Conservation (phyloP, 2,888 invertebrate genomes). For the Girardia tigrina region DNA sequence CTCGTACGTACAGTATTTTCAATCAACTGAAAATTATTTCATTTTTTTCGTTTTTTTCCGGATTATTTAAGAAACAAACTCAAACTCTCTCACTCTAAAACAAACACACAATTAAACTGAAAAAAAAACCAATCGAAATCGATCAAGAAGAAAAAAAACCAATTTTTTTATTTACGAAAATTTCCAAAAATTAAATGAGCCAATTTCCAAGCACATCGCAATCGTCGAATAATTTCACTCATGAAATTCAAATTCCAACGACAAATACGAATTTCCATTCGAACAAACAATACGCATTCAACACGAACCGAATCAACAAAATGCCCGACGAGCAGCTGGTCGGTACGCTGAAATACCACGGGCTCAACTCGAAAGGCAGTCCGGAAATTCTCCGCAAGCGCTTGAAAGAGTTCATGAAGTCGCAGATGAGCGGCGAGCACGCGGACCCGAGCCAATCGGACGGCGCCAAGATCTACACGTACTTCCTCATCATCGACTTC, state of each 20-base stretch:
- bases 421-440: background rate
- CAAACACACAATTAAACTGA: too few relatives aligned
- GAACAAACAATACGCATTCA: background rate
- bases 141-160: too few relatives aligned
- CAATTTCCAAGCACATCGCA: slow-evolving; percentile 15
- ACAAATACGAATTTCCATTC: background rate
- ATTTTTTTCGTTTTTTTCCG: too few relatives aligned
- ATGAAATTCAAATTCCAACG: background rate
- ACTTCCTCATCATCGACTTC: slow-evolving; percentile 53
- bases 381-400: background rate
- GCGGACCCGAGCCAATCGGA: background rate
- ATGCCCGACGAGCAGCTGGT: slow-evolving; percentile 49
- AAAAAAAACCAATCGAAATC: too few relatives aligned
- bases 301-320: slow-evolving; percentile 45
- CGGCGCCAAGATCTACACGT: slow-evolving; percentile 30
- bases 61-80: too few relatives aligned
- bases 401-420: slow-evolving; percentile 26
- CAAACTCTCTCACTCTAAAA: too few relatives aligned
- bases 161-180: too few relatives aligned
- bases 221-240: background rate
- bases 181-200: background rate
- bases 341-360: slow-evolving; percentile 40
- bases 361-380: background rate
- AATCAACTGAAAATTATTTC: too few relatives aligned
- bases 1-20: background rate